Evolutionary conservation across 1,140 invertebrate genomes (phyloP).

Genomic region (Brachionus asplanchnoidis): DNA sequence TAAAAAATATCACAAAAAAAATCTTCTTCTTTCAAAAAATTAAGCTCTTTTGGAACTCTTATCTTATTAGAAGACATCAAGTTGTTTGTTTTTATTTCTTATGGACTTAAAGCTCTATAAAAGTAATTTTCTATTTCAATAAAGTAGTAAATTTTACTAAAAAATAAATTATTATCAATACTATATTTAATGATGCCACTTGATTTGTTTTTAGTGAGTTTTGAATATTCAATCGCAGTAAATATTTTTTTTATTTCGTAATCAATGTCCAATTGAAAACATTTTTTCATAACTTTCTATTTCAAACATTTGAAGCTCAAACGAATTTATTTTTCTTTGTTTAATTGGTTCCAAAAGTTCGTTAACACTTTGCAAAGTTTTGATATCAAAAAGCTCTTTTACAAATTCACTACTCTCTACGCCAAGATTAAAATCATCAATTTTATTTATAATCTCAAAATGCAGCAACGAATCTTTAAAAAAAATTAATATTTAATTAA

Average conservation of each 20-base stretch:
- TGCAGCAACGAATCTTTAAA: background rate
- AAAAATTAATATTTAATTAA: background rate
- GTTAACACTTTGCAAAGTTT: background rate
- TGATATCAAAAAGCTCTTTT: background rate
- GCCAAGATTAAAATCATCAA: background rate
- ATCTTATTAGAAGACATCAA: background rate
- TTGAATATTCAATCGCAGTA: background rate
- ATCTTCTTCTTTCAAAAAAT: background rate
- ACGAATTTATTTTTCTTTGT: background rate
- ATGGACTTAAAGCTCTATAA: background rate
- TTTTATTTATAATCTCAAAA: background rate
- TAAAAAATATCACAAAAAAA: conserved; percentile 8
- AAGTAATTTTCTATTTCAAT: background rate
- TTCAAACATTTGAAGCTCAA: conserved; percentile 5
- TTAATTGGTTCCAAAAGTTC: background rate
- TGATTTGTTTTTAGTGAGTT: background rate
- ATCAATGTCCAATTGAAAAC: background rate
- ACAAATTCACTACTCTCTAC: background rate
- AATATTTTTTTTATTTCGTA: conserved; percentile 17
- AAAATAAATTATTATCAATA: background rate
- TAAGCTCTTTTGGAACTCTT: background rate
- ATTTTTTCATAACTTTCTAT: background rate
- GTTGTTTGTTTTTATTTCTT: background rate
- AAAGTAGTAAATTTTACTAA: background rate
- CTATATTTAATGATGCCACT: conserved; percentile 3